phyloP scores from a whole-genome alignment of 2,888 invertebrate species.

The Sussaba pulchella region DNA sequence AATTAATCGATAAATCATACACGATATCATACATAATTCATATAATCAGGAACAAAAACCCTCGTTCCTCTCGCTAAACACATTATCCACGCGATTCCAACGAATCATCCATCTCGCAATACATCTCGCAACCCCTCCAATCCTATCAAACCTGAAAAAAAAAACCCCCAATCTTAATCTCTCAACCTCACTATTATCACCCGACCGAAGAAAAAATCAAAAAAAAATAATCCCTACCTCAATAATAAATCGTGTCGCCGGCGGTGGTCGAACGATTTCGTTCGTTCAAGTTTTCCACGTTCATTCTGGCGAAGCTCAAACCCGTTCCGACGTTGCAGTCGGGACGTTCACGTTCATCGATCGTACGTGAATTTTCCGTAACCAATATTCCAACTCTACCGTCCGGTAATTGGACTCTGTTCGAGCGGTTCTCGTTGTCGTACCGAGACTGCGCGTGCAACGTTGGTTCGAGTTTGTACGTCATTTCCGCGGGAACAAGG shows the following conservation, averaged over 20 bases:
- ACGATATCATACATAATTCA: conserved; percentile 44
- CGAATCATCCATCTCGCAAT: neutral
- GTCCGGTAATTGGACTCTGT: conserved; percentile 53
- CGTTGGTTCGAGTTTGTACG: neutral
- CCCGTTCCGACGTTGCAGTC: neutral
- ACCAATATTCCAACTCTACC: conserved; percentile 52
- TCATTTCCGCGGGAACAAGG: neutral
- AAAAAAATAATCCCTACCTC: conserved; percentile 9
- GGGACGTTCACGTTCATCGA: neutral
- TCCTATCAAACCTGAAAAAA: conserved; percentile 3
- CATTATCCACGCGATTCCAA: neutral
- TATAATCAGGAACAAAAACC: conserved; percentile 27
- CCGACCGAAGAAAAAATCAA: neutral
- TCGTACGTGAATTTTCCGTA: conserved; percentile 33
- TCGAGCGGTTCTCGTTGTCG: conserved; percentile 11
- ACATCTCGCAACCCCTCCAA: neutral
- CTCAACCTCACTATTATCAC: too few species aligned
- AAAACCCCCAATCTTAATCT: too few species aligned
- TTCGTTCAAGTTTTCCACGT: neutral
- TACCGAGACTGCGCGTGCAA: neutral
- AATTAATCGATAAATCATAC: conserved; percentile 20
- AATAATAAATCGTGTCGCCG: conserved; percentile 13
- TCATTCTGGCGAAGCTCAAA: conserved; percentile 4
- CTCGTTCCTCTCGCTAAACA: conserved; percentile 1
- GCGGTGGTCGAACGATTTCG: conserved; percentile 9